These are phyloP conservation scores for Caenorhabditis parvicauda DNA, from an alignment of 2,888 invertebrate species.

Conservation along the genomic window DNA sequence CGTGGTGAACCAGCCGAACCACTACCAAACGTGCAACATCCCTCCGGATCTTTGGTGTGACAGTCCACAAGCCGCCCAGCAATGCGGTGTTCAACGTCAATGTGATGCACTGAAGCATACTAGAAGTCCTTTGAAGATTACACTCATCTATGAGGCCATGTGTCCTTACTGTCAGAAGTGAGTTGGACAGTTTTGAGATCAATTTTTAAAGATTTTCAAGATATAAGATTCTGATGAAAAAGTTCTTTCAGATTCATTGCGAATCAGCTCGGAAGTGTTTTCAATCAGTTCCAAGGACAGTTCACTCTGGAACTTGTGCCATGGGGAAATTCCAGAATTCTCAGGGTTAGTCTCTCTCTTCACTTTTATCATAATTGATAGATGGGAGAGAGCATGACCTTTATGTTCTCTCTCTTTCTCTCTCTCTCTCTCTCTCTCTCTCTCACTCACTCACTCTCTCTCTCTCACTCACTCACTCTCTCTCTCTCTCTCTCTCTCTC, in stretches of 20 bases:
- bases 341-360: constrained; percentile 40
- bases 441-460: no score
- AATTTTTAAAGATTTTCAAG: background rate
- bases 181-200: background rate
- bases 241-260: constrained; percentile 49
- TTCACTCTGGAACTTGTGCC: constrained; percentile 58
- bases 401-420: background rate
- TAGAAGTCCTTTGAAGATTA: constrained; percentile 52
- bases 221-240: background rate
- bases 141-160: constrained; percentile 59
- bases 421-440: background rate
- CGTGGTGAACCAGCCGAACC: constrained; percentile 14
- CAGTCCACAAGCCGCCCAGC: constrained; percentile 48
- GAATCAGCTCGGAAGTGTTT: constrained; percentile 56
- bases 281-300: constrained; percentile 50
- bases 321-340: constrained; percentile 58
- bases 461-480: no score
- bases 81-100: constrained; percentile 51
- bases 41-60: constrained; percentile 55
- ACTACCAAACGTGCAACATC: constrained; percentile 39
- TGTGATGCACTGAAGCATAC: constrained; percentile 51
- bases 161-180: constrained; percentile 60
- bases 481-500: no score
- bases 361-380: constrained; percentile 1
- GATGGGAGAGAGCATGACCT: no score